These are phyloP conservation scores for Perca flavescens DNA, from an alignment of 2,113 vertebrate species.

Conservation along the genomic window DNA sequence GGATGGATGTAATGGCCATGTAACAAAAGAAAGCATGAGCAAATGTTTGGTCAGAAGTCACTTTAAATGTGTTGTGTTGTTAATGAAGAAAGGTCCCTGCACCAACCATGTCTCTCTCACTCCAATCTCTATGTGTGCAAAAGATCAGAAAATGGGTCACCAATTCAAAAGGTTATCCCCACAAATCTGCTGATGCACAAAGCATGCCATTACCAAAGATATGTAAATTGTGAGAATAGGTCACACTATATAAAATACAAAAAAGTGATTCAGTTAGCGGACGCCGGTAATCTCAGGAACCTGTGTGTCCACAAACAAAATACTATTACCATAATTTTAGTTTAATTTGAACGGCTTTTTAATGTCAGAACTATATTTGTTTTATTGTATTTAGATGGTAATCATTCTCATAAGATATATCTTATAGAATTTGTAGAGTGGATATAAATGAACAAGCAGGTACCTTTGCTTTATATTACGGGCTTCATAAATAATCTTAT, in stretches of 20 bases:
- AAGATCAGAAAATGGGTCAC: conserved; percentile 53
- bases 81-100: too few species aligned
- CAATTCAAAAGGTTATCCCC: conserved; percentile 41
- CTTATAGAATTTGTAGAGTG: not conserved
- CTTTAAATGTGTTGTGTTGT: not conserved
- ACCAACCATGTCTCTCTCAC: conserved; percentile 16
- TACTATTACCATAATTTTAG: not conserved
- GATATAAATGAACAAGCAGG: not conserved
- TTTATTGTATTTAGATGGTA: not conserved
- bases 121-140: conserved; percentile 44
- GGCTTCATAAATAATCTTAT: not conserved
- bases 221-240: not conserved
- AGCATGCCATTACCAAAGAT: not conserved
- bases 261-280: not conserved
- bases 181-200: conserved; percentile 10
- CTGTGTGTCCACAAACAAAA: not conserved
- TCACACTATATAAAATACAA: not conserved
- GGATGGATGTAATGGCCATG: not conserved
- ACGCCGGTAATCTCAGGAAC: not conserved
- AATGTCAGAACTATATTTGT: not conserved
- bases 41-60: not conserved
- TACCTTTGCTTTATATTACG: not conserved
- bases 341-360: not conserved
- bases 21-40: not conserved
- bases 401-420: not conserved